Evolutionary conservation across 2,888 invertebrate genomes (phyloP).

Genomic region (Rotaria macrura): DNA sequence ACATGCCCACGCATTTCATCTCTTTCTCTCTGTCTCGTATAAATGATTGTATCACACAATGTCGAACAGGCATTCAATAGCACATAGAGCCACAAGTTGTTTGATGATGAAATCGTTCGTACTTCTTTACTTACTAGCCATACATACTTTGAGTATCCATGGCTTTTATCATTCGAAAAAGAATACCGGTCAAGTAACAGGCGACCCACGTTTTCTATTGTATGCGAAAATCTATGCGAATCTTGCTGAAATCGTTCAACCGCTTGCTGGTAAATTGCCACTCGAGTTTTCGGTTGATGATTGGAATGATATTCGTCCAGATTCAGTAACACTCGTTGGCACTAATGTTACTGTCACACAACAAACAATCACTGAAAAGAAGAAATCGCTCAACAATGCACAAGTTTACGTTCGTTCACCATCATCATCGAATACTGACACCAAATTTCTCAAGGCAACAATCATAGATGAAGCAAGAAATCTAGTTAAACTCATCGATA

Average conservation of each 20-base stretch:
- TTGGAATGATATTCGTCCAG: background rate
- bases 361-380: background rate
- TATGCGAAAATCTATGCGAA: background rate
- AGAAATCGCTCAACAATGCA: background rate
- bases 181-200: no score
- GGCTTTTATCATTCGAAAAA: no score
- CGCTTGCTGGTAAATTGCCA: background rate
- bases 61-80: no score
- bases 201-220: no score
- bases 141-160: no score
- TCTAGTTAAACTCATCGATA: background rate
- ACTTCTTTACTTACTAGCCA: no score
- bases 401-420: background rate
- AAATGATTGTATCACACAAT: no score
- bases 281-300: background rate
- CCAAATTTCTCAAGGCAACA: background rate
- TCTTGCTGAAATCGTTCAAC: constrained; percentile 2
- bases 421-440: background rate
- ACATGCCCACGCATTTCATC: no score
- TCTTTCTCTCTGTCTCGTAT: no score
- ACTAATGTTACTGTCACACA: background rate
- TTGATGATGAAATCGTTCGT: no score
- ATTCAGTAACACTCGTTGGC: background rate
- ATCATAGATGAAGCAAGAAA: background rate
- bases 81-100: no score